Evolutionary conservation across 2,888 invertebrate species (phyloP).

Genomic region (Nemapogon koenigi): DNA sequence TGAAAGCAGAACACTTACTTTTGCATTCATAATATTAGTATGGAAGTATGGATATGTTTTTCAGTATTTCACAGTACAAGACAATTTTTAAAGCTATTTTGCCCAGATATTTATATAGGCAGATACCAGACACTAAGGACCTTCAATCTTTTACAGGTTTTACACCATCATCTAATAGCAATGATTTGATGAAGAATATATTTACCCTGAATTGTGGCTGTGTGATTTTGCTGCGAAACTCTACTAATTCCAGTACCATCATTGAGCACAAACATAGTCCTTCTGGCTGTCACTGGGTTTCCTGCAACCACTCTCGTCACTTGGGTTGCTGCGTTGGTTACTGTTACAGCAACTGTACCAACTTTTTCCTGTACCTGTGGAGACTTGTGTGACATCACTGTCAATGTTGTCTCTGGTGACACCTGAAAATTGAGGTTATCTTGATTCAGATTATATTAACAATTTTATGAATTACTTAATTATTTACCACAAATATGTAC

Average conservation of each 20-base stretch:
- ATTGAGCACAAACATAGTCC: slow-evolving; percentile 59
- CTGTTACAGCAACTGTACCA: slow-evolving; percentile 47
- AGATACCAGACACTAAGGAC: too few relatives aligned
- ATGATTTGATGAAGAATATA: too few relatives aligned
- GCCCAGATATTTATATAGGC: too few relatives aligned
- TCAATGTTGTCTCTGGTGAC: slow-evolving; percentile 56
- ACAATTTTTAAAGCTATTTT: too few relatives aligned
- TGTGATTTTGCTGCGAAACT: slow-evolving; percentile 55
- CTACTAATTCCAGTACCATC: slow-evolving; percentile 38
- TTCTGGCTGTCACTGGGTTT: slow-evolving; percentile 35
- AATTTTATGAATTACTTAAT: not conserved
- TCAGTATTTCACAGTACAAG: too few relatives aligned
- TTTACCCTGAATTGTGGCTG: slow-evolving; percentile 57
- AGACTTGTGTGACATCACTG: slow-evolving; percentile 58
- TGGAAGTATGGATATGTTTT: too few relatives aligned
- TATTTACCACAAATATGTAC: not conserved
- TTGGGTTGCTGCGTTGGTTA: slow-evolving; percentile 48
- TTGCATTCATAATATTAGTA: too few relatives aligned
- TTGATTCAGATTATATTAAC: not conserved
- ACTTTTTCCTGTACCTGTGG: slow-evolving; percentile 59
- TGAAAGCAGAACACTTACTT: too few relatives aligned
- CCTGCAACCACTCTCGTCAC: slow-evolving; percentile 51
- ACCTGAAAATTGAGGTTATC: slow-evolving; percentile 37
- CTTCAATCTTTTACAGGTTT: too few relatives aligned
- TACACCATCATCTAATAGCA: too few relatives aligned